These are phyloP conservation scores for Drosophila limbata DNA, from an alignment of 2,888 invertebrate genomes.

Conservation along the genomic window DNA sequence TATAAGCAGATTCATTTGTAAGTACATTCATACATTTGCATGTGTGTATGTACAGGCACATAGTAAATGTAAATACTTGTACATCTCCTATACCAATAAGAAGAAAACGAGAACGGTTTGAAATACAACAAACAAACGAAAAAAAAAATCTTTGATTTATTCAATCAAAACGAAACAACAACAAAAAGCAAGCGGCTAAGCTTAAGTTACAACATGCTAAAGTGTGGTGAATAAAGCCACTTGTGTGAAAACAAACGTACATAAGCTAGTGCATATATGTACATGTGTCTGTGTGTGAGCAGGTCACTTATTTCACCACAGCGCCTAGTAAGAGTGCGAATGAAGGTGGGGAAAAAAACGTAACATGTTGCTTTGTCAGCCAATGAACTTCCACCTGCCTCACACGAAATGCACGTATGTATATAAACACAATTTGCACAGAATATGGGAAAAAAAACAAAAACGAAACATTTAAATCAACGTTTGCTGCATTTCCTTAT, in stretches of 20 bases:
- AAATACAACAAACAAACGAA: conserved; percentile 1
- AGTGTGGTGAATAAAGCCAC: conserved; percentile 46
- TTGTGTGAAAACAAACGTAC: conserved; percentile 6
- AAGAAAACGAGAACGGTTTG: conserved; percentile 38
- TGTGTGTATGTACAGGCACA: conserved; percentile 15
- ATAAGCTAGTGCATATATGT: neutral
- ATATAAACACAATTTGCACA: conserved; percentile 18
- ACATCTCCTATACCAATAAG: conserved; percentile 25
- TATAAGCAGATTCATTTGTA: conserved; percentile 30
- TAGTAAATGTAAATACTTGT: conserved; percentile 54
- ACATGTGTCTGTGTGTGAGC: conserved; percentile 6
- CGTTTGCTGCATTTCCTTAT: conserved; percentile 27
- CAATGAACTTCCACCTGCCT: conserved; percentile 34
- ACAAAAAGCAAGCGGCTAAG: conserved; percentile 36
- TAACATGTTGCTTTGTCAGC: conserved; percentile 37
- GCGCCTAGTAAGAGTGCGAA: conserved; percentile 33
- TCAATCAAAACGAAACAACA: conserved; percentile 55
- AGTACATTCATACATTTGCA: conserved; percentile 2
- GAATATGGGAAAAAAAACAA: conserved; percentile 5
- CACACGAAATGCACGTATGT: conserved; percentile 8
- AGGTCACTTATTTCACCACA: conserved; percentile 47
- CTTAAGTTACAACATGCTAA: conserved; percentile 59
- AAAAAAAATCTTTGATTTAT: conserved; percentile 58
- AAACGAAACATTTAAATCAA: conserved; percentile 19
- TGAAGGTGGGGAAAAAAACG: conserved; percentile 15